A percentile compares a stretch with the other conserved stretches of the same genome.
Conservation (phyloP, 2,113 vertebrate species). For the Ardeotis arabs region DNA sequence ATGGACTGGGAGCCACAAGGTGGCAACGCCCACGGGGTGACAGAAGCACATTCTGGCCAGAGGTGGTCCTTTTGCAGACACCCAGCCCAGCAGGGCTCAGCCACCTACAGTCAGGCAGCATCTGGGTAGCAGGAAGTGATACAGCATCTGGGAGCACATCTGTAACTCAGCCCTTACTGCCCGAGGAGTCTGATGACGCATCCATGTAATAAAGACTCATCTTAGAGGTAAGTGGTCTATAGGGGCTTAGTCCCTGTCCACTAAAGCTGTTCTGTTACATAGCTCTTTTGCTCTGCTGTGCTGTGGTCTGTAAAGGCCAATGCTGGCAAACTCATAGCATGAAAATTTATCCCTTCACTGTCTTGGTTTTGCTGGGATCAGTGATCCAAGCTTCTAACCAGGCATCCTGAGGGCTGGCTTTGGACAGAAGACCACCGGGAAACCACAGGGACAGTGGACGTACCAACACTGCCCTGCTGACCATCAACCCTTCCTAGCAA, state of each 20-base stretch:
- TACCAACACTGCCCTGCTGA: not conserved
- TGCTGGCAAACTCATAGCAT: not conserved
- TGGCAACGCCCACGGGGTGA: not conserved
- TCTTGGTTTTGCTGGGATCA: not conserved
- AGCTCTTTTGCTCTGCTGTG: too few relatives aligned
- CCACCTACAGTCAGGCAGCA: rapidly evolving
- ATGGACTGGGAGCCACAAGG: not conserved
- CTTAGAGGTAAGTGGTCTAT: not conserved
- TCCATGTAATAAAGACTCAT: not conserved
- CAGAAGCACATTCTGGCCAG: not conserved
- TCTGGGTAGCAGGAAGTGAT: not conserved
- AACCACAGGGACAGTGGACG: not conserved
- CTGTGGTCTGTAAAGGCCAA: too few relatives aligned
- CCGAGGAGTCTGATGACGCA: not conserved
- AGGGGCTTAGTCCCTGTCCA: not conserved
- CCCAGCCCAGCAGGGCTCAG: not conserved
- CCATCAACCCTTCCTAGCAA: not conserved
- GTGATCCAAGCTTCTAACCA: not conserved
- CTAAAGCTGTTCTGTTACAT: not conserved
- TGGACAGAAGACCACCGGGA: not conserved
- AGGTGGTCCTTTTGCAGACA: not conserved
- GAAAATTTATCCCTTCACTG: not conserved
- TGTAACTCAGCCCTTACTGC: not conserved
- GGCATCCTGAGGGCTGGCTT: not conserved
- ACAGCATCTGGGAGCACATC: not conserved